Evolutionary conservation across 2,888 invertebrate species (phyloP).

Genomic region (Hypercompe scribonia): DNA sequence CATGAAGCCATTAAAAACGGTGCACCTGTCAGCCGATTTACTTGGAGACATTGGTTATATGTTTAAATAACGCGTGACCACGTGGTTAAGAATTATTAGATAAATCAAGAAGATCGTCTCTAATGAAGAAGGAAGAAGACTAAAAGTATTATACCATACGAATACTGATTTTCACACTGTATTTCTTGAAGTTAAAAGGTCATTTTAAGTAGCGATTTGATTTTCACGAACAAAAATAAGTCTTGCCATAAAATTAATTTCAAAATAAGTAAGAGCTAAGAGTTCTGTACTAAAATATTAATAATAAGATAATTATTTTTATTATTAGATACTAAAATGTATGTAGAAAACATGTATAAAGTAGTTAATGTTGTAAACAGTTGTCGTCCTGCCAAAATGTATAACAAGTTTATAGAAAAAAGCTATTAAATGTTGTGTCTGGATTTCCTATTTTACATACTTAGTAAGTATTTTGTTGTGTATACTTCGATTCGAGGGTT

Average conservation of each 20-base stretch:
- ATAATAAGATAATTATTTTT: slow-evolving; percentile 29
- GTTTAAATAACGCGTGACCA: slow-evolving; percentile 74
- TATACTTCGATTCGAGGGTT: not conserved
- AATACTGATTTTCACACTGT: not conserved
- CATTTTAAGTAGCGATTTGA: not conserved
- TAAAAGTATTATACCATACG: not conserved
- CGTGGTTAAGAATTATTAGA: not conserved
- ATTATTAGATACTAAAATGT: slow-evolving; percentile 26
- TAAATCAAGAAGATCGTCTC: not conserved
- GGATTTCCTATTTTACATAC: not conserved
- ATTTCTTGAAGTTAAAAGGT: not conserved
- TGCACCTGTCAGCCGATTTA: slow-evolving; percentile 88
- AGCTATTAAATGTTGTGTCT: slow-evolving; percentile 25
- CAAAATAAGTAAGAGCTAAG: slow-evolving; percentile 21
- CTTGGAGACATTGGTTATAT: slow-evolving; percentile 89
- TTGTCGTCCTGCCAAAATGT: slow-evolving; percentile 50
- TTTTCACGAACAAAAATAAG: not conserved
- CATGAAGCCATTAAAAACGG: slow-evolving; percentile 88
- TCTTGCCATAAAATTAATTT: not conserved
- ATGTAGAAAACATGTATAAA: slow-evolving; percentile 45
- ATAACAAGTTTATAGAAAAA: slow-evolving; percentile 25
- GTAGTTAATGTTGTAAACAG: slow-evolving; percentile 47
- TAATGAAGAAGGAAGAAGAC: not conserved
- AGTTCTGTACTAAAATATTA: slow-evolving; percentile 36
- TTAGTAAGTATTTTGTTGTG: not conserved